These are phyloP conservation scores for Melinopterus prodromus DNA, from an alignment of 2,888 invertebrate species.

Conservation along the genomic window DNA sequence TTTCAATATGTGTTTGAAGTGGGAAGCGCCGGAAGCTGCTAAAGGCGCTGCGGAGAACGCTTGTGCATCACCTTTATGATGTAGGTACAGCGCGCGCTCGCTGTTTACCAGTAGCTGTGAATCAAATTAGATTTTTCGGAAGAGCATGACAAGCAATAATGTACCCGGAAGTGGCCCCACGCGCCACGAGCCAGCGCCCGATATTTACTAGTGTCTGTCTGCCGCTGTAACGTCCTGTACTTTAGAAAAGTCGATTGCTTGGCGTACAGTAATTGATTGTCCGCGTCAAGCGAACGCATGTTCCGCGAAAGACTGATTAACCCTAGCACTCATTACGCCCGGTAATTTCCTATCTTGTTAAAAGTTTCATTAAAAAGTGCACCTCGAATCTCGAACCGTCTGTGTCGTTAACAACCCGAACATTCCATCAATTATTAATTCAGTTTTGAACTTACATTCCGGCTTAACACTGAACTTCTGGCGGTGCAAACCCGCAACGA, in stretches of 20 bases:
- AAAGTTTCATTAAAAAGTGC: background rate
- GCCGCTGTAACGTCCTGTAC: background rate
- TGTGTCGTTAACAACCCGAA: background rate
- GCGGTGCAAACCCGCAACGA: background rate
- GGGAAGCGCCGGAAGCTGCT: background rate
- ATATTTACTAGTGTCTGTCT: background rate
- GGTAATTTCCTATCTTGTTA: constrained; percentile 4
- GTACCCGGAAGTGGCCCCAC: background rate
- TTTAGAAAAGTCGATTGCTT: background rate
- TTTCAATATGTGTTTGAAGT: constrained; percentile 27
- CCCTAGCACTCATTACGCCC: background rate
- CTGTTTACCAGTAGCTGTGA: background rate
- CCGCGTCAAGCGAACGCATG: background rate
- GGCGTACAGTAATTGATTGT: background rate
- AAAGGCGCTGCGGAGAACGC: background rate
- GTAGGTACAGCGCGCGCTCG: background rate
- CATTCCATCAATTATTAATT: background rate
- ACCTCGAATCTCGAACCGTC: background rate
- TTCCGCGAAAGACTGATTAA: background rate
- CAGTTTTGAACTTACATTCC: background rate
- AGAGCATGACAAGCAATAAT: background rate
- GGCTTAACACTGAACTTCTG: background rate
- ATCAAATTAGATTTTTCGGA: constrained; percentile 4
- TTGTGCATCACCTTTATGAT: background rate
- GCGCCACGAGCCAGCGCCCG: background rate